Evolutionary conservation across 53 echinoderm and acorn worm species (phyloP).

Genomic region (Actinopyga echinites): DNA sequence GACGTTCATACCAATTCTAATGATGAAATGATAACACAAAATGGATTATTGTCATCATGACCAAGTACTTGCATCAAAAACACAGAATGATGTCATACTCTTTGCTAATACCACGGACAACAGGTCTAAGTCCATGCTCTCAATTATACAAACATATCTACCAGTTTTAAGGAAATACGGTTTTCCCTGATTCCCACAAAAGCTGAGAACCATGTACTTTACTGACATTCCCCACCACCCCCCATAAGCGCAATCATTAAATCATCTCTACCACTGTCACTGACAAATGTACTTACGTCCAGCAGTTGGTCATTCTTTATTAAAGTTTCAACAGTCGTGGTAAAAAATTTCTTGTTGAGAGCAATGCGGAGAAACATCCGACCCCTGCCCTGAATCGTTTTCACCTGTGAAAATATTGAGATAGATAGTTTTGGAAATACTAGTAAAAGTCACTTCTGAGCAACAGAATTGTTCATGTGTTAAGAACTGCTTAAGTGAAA

Average conservation of each 20-base stretch:
- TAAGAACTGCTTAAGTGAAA: too few species aligned
- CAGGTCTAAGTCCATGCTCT: too few species aligned
- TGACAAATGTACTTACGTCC: conserved; percentile 53
- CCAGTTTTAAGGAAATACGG: too few species aligned
- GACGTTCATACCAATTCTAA: conserved; percentile 84
- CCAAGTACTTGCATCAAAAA: not conserved
- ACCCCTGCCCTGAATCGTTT: conserved; percentile 74
- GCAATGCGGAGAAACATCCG: conserved; percentile 79
- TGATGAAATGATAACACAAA: conserved; percentile 11
- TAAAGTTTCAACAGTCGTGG: conserved; percentile 72
- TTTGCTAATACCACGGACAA: too few species aligned
- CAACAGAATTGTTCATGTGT: too few species aligned
- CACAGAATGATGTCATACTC: not conserved
- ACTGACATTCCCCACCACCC: too few species aligned
- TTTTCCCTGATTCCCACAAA: too few species aligned
- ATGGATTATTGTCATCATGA: not conserved
- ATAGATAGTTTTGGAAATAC: not conserved
- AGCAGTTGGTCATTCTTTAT: conserved; percentile 71
- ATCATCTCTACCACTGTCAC: too few species aligned
- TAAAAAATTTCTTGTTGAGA: conserved; percentile 75
- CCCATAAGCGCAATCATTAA: too few species aligned
- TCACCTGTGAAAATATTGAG: conserved; percentile 52
- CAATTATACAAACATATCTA: too few species aligned
- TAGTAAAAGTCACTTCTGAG: too few species aligned
- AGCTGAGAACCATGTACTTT: too few species aligned